These are phyloP conservation scores for Gallinago jamesoni DNA, from an alignment of 2,113 vertebrate genomes.

Conservation along the genomic window DNA sequence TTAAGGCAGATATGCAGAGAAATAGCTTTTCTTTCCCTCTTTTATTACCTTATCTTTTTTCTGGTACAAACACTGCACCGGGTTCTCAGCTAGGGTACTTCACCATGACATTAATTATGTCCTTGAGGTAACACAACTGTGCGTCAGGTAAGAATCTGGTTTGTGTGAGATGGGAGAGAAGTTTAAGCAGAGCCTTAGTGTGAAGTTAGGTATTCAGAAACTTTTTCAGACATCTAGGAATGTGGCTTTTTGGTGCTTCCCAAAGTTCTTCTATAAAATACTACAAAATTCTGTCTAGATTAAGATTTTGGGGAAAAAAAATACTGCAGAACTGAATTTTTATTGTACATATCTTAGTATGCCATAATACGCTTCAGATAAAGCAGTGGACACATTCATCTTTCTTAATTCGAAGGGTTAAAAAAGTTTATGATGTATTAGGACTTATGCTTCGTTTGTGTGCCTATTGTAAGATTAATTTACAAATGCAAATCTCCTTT, in stretches of 20 bases:
- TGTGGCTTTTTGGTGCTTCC: not conserved
- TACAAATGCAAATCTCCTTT: not conserved
- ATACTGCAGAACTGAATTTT: not conserved
- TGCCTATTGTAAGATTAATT: not conserved
- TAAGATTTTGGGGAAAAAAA: not conserved
- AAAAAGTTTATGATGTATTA: not conserved
- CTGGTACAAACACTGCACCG: not conserved
- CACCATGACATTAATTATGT: not conserved
- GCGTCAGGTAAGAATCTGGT: not conserved
- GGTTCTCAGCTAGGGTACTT: not conserved
- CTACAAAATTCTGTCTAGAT: not conserved
- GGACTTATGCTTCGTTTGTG: not conserved
- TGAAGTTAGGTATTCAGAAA: not conserved
- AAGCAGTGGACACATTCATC: not conserved
- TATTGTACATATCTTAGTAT: not conserved
- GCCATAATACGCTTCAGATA: not conserved
- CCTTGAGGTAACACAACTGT: not conserved
- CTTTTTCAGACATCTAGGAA: not conserved
- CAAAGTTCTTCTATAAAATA: not conserved
- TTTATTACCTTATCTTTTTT: not conserved
- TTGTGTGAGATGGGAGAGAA: not conserved
- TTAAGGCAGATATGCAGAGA: not conserved
- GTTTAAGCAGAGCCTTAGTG: not conserved
- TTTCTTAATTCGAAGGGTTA: not conserved
- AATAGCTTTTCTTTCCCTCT: not conserved